Conservation (phyloP, 2,888 invertebrate species). For the Stratiomys singularior region DNA sequence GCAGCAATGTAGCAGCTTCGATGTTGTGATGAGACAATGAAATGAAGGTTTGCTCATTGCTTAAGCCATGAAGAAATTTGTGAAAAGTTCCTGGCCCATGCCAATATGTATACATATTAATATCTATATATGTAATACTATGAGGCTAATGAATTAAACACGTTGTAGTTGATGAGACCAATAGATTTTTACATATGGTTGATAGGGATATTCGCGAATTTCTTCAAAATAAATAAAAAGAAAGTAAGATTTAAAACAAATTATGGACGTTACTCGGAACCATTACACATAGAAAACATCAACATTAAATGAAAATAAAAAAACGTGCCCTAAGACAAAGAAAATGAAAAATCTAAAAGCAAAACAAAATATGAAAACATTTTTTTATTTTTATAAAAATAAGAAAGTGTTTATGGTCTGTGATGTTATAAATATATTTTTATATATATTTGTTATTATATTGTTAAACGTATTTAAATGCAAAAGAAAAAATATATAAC, state of each 20-base stretch:
- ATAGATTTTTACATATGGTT: not conserved
- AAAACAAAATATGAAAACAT: slow-evolving; percentile 48
- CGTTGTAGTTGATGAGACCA: not conserved
- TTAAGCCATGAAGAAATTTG: not conserved
- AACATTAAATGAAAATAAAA: slow-evolving; percentile 15
- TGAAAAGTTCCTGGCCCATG: not conserved
- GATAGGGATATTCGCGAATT: not conserved
- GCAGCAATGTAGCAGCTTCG: not conserved
- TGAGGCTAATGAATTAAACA: too few species aligned
- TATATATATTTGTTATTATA: slow-evolving; percentile 59
- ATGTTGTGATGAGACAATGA: not conserved
- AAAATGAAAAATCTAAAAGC: slow-evolving; percentile 34
- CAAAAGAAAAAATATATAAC: slow-evolving; percentile 50
- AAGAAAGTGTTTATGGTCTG: slow-evolving; percentile 57
- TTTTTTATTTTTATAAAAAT: slow-evolving; percentile 53
- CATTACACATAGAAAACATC: slow-evolving; percentile 10
- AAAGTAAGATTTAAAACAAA: slow-evolving; percentile 14
- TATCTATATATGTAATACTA: too few species aligned
- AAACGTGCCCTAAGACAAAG: slow-evolving; percentile 35
- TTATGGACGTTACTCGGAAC: slow-evolving; percentile 22
- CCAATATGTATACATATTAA: too few species aligned
- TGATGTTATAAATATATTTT: slow-evolving; percentile 59
- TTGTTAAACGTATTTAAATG: slow-evolving; percentile 55
- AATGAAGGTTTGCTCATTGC: not conserved
- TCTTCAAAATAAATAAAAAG: not conserved